A percentile compares a stretch with the other conserved stretches of the same genome.
These are phyloP conservation scores for Rhagologus leucostigma DNA, from an alignment of 2,113 vertebrate genomes.

Conservation along the genomic window DNA sequence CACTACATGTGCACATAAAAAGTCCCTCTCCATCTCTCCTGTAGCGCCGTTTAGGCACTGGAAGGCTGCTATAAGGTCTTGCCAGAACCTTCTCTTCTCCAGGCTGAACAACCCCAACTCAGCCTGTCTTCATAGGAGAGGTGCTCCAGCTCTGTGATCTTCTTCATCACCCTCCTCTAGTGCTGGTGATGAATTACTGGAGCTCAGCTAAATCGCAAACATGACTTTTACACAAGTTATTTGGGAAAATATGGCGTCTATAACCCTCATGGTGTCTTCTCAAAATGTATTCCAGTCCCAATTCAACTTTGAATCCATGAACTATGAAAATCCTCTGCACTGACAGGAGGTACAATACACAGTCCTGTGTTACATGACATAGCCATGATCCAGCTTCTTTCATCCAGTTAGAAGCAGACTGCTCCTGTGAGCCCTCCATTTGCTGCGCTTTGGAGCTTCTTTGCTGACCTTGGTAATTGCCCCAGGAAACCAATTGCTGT, in stretches of 20 bases:
- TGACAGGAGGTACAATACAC: background rate
- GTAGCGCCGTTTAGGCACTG: fast-evolving
- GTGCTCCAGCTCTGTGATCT: background rate
- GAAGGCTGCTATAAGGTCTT: background rate
- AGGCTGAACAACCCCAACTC: background rate
- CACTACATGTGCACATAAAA: background rate
- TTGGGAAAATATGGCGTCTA: background rate
- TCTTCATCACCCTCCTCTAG: background rate
- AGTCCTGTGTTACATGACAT: background rate
- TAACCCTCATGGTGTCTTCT: background rate
- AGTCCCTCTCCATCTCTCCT: background rate
- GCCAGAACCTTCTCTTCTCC: background rate
- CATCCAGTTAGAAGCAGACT: background rate
- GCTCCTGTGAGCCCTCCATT: background rate
- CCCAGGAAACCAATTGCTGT: background rate
- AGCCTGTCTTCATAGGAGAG: background rate
- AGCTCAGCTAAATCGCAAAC: background rate
- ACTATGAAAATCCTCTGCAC: background rate
- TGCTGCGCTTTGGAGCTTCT: background rate
- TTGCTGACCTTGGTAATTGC: background rate
- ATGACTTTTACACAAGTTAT: background rate
- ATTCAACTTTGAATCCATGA: background rate
- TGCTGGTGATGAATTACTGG: background rate
- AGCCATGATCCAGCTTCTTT: background rate
- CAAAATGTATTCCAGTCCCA: background rate